Conservation (phyloP, 1,140 invertebrate genomes). For the Trialeurodes vaporariorum region DNA sequence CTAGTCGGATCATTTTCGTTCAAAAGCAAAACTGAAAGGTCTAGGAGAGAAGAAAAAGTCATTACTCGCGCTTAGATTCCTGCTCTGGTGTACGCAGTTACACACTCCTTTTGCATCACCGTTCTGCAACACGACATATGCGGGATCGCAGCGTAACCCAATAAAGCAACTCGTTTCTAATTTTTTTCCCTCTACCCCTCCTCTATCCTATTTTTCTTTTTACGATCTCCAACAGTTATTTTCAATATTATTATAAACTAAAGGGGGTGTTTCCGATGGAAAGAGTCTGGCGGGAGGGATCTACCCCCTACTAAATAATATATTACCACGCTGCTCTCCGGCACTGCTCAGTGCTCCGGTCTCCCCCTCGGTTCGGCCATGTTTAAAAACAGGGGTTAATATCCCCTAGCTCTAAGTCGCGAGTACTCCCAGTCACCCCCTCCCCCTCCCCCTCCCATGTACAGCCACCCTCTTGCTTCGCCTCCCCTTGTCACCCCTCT, state of each 20-base stretch:
- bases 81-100: too few species aligned
- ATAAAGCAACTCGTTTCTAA: not conserved
- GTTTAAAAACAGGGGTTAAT: not conserved
- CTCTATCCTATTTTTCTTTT: too few species aligned
- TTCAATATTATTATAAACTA: slow-evolving; percentile 1
- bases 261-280: not conserved
- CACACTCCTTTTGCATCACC: too few species aligned
- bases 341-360: too few species aligned
- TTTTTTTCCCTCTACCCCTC: not conserved
- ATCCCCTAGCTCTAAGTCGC: not conserved
- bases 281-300: not conserved
- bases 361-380: too few species aligned
- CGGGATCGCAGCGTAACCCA: not conserved
- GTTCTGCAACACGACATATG: too few species aligned
- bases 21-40: too few species aligned
- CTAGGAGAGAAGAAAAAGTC: too few species aligned
- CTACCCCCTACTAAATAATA: not conserved
- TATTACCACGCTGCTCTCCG: not conserved
- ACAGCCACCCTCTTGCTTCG: too few species aligned
- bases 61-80: too few species aligned
- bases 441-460: not conserved
- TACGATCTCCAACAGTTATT: not conserved
- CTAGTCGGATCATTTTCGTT: too few species aligned
- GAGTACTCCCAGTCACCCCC: not conserved
- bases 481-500: too few species aligned